Base-by-base conservation (phyloP, 2,797 vertebrate species). In the Esox masquinongy region DNA sequence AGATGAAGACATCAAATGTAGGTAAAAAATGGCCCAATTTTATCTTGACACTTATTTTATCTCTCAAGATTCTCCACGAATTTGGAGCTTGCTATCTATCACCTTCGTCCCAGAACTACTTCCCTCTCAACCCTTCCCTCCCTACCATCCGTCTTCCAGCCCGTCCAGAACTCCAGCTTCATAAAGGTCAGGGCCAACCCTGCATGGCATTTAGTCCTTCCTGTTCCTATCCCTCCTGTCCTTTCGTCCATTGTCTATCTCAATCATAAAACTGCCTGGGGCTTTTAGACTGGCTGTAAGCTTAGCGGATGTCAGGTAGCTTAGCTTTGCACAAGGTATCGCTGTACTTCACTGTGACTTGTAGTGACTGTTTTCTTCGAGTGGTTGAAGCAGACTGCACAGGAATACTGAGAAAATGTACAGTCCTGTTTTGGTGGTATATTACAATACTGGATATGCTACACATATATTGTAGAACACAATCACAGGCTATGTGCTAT, bases 161-260 rank as follows among this genome's bases (percentile, higher is more conserved):
- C 11, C 22, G 4, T 24, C 8, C 56, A 11, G 43, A 43, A 12
- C 36, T 5, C 22, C 15, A 68, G 66, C 16, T 17, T 68, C 6
- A 36, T 31, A 47, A 69, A 16, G 68, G 68, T 69, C 68, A 69
- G 67, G 22, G 12, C n/a, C n/a, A 47, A 47, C 39, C n/a, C 67
- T 22, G 34, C 11, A 61, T 61, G 36, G 36, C 36, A 22, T 43
- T 69, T 24, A 24, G 67, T 47, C 36, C 36, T 39, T 39, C 31
- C 67, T 61, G 22, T 61, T 24, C 9, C 53, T 59, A n/a, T 22
- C n/a, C 53, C 50, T 53, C 50, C 50, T 51, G 50, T 51, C 50
- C 22, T 59, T 14, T 24, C 24, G 56, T 59, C 56, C 56, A 3
- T 24, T 61, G 56, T 61, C 56, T 26, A 9, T 61, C 56, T 26